Percentiles rank a stretch among this genome's conserved stretches.
phyloP scores from a whole-genome alignment of 2,797 vertebrate species.

The Acrossocheilus wenchowensis region DNA sequence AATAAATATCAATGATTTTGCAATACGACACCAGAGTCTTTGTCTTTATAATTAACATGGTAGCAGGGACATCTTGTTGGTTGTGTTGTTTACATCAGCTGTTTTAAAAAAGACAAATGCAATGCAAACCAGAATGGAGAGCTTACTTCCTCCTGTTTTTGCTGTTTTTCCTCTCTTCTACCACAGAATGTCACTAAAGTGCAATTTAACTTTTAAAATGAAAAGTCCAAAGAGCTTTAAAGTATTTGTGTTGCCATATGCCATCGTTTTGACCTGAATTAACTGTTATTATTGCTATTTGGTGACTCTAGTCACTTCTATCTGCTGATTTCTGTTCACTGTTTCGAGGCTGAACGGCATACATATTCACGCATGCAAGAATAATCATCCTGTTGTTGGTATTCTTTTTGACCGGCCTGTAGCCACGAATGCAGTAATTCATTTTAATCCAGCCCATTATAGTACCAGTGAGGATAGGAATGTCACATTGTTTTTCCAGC shows the following conservation, averaged over 20 bases:
- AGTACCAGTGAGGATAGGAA: constrained; percentile 19
- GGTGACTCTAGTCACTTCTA: not conserved
- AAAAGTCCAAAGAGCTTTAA: not conserved
- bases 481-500: constrained; percentile 37
- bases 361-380: not conserved
- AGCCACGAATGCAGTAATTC: constrained; percentile 41
- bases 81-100: not conserved
- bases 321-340: constrained; percentile 23
- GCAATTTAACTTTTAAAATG: constrained; percentile 10
- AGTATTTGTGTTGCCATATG: not conserved
- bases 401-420: constrained; percentile 33
- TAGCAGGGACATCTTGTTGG: not conserved
- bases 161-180: constrained; percentile 57
- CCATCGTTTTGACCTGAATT: not conserved
- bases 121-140: not conserved
- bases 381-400: constrained; percentile 34
- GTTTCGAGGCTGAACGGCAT: not conserved
- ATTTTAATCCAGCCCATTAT: constrained; percentile 51
- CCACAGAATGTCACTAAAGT: constrained; percentile 72
- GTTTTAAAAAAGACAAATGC: not conserved
- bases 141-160: constrained; percentile 4
- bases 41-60: constrained; percentile 1
- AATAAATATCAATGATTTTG: constrained; percentile 73
- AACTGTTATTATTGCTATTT: not conserved
- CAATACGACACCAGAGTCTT: constrained; percentile 21